Evolutionary conservation across 2,113 vertebrate genomes (phyloP).

Genomic region (Cyprinodon brontotheroides): DNA sequence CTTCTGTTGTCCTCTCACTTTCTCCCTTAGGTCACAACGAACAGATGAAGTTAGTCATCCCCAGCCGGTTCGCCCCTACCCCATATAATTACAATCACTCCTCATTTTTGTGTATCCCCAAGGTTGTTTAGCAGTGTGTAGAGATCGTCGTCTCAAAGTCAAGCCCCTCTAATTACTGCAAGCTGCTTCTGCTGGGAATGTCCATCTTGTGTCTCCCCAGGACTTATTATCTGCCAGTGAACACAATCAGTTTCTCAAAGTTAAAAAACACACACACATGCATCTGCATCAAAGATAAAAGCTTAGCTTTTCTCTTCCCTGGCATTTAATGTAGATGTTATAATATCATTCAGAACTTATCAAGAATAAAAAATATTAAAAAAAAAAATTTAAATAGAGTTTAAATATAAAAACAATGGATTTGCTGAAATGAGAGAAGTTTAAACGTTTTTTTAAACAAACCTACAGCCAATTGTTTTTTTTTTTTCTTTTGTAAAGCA

Average conservation of each 20-base stretch:
- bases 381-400: neutral
- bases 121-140: conserved; percentile 40
- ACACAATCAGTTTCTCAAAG: conserved; percentile 19
- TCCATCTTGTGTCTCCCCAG: conserved; percentile 55
- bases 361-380: neutral
- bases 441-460: neutral
- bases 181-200: conserved; percentile 38
- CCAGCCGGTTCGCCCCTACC: conserved; percentile 8
- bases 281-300: conserved; percentile 2
- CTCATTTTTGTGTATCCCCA: neutral
- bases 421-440: neutral
- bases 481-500: neutral
- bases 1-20: neutral
- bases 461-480: neutral
- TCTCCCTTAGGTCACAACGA: conserved; percentile 38
- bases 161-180: conserved; percentile 59
- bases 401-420: neutral
- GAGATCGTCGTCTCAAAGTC: conserved; percentile 62
- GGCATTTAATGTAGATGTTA: neutral
- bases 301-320: neutral
- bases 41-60: conserved; percentile 13
- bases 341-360: neutral
- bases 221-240: conserved; percentile 25
- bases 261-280: conserved; percentile 16
- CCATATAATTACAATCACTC: conserved; percentile 1